Base-by-base conservation (phyloP, 2,113 vertebrate species). In the Sebastes fasciatus region DNA sequence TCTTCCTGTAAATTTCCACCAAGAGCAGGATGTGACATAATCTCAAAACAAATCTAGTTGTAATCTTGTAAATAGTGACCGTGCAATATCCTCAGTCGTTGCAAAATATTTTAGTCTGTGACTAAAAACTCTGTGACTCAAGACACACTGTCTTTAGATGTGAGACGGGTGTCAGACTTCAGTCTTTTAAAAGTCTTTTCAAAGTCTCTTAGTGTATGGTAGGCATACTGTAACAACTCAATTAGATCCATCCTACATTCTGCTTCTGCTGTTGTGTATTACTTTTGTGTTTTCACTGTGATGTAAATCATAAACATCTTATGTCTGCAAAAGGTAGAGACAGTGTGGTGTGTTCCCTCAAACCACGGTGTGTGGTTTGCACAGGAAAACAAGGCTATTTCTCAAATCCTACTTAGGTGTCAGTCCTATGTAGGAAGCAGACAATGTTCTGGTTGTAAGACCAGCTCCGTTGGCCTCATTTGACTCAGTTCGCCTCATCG, bases 241-340 rank as follows among this genome's bases (percentile, higher is more conserved):
- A 71, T 80, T 23, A 58, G 4, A 71, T 73, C 23, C 8, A 19
- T 71, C 61, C 67, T 48, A 16, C 5, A 34, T n/a, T n/a, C n/a
- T n/a, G n/a, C n/a, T 43, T 81, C 19, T 51, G 17, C 52, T 72
- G 8, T 45, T 72, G 13, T 73, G 23, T 34, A 9, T 60, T 5
- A 3, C 21, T 21, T 57, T 64, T 43, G 14, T 11, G n/a, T 66
- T 65, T 74, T 4, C 48, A 58, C 55, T 52, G 10, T 55, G 12
- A 23, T 2, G 2, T 19, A 52, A 26, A 65, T 79, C 19, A 61
- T 42, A 48, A 14, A 43, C 70, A 40, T 16, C 13, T 61, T 19
- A 8, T 16, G 12, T 2, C 34, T 1, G 2, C 17, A 42, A 1
- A 19, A 4, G 19, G 46, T 55, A 1, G 48, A 63, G 2, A 51